Percentiles rank a stretch among this genome's conserved stretches.
Evolutionary conservation across 2,888 invertebrate genomes (phyloP).

Genomic region (Troides aeacus): DNA sequence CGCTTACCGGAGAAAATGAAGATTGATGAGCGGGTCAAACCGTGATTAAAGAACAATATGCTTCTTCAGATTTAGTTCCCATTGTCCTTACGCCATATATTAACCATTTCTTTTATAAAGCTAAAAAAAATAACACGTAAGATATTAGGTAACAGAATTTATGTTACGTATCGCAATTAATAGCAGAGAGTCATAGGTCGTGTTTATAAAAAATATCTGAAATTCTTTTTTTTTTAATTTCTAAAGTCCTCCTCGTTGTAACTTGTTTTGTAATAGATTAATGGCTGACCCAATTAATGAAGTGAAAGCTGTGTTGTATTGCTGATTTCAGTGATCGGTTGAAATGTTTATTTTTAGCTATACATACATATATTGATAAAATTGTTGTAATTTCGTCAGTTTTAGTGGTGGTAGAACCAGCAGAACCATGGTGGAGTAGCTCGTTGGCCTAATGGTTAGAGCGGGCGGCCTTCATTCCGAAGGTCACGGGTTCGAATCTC

Average conservation of each 20-base stretch:
- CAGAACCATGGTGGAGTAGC: no score
- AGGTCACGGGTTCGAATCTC: no score
- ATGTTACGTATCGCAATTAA: constrained; percentile 26
- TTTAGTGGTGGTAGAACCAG: no score
- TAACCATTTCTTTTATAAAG: not conserved
- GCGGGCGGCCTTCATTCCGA: no score
- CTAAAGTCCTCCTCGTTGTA: constrained; percentile 16
- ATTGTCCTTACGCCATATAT: not conserved
- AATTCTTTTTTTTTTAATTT: constrained; percentile 17
- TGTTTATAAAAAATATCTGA: constrained; percentile 25
- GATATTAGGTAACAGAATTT: constrained; percentile 17
- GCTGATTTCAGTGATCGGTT: constrained; percentile 4
- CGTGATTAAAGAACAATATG: constrained; percentile 49
- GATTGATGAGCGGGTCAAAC: constrained; percentile 66
- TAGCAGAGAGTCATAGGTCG: constrained; percentile 26
- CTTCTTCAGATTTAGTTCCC: constrained; percentile 23
- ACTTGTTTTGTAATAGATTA: constrained; percentile 25
- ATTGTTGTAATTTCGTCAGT: no score
- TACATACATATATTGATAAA: no score
- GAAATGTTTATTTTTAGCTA: not conserved
- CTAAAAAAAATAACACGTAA: not conserved
- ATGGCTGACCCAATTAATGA: constrained; percentile 16
- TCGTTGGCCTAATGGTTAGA: no score
- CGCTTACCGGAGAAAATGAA: constrained; percentile 68
- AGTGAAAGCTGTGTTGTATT: constrained; percentile 19